Base-by-base conservation (phyloP, 2,888 invertebrate genomes). In the Odontocolon sp. region DNA sequence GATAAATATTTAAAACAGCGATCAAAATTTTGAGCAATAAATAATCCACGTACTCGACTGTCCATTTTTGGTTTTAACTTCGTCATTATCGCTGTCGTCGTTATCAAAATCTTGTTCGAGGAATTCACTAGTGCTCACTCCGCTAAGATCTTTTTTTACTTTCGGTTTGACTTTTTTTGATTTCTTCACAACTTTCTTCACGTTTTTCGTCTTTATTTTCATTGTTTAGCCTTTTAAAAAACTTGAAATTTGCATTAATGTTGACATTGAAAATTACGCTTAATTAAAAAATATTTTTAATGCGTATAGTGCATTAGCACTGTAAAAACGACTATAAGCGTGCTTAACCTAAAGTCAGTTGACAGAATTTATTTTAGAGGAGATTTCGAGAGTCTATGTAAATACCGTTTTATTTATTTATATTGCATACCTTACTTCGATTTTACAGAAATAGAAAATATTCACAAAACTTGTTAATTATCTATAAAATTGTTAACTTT, bases 31-130 rank as follows among this genome's bases (percentile, higher is more conserved):
- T n/a, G n/a, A 33, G 14, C 6, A 33, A 56, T 11, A 14, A 47
- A 61, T 31, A n/a, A 18, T 2, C 23, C 42, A 54, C 40, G 2
- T 0, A 21, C 64, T 26, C 11, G 57, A 56, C 11, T 3, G 16
- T 78, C 26, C 63, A 5, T 69, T 68, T 11, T 69, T 16, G 14
- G 59, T 69, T 4, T 75, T 67, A 14, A 70, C 78, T 11, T 70
- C 70, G 26, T 79, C 80, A 9, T 42, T 73, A 2, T 76, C 68
- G 5, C 63, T 66, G 14, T 81, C 69, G 1, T 66, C 78, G n/a
- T 81, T 72, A n/a, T 85, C 85, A 57, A 87, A 86, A 77, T 82
- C 78, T 78, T 87, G 84, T 52, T 83, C 79, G 2, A 87, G 82
- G 73, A 86, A 87, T 31, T 89, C 86, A 56, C 85, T 82, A 0